Base-by-base conservation (phyloP, 2,888 invertebrate species). In the Mesorhabditis spiculigera region DNA sequence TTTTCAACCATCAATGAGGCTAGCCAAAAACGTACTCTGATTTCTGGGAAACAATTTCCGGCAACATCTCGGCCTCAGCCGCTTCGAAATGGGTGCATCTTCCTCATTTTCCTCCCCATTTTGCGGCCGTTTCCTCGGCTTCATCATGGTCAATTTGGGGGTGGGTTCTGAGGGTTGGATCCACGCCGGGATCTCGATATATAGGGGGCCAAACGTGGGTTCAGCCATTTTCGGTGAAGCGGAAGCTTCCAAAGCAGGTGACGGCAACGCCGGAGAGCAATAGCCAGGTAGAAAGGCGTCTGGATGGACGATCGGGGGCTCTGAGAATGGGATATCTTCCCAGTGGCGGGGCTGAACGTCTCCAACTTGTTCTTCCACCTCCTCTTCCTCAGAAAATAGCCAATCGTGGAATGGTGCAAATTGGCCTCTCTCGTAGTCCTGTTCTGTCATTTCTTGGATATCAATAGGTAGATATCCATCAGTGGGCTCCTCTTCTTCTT, bases 141-240 rank as follows among this genome's bases (percentile, higher is more conserved):
- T 50, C n/a, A 50, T 10, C 8, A 50, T 10, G n/a, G n/a, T 50
- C 8, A 50, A n/a, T n/a, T 50, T 10, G n/a, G 58, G 58, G 58
- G 58, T 50, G 58, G 58, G 58, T 50, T 50, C 58, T 1, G 8
- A 10, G 58, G 58, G 58, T 50, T 50, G 58, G 8, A 13, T 50
- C 58, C 58, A 50, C 58, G n/a, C 58, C n/a, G 58, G 58, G 58
- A 50, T 50, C 58, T 50, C 58, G n/a, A 50, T 50, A n/a, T 50
- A n/a, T 50, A 50, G 58, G 10, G 8, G 10, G 8, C 58, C 58
- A 50, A 50, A n/a, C 8, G 8, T 2, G 1, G 28, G 1, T 28
- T 28, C 28, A 13, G 58, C 1, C 8, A 2, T 3, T 50, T 10
- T 13, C 1, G 58, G 58, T 2, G 58, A 50, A 2, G n/a, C 58